phyloP scores from a whole-genome alignment of 2,113 vertebrate species.

The Oncorhynchus gorbuscha region DNA sequence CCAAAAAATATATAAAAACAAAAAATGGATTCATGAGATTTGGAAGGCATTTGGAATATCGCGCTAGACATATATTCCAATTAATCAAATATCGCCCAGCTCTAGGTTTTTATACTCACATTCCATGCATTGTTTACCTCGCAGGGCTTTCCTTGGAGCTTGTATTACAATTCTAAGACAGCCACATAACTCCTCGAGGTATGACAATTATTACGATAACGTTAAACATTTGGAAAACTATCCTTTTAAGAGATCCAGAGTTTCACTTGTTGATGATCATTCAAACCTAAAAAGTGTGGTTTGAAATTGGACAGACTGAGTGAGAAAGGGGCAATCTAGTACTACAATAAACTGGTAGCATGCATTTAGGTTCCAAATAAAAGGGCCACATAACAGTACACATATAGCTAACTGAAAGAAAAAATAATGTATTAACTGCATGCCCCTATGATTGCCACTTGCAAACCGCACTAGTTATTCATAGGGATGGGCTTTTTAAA shows the following conservation, averaged over 20 bases:
- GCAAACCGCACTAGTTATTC: conserved; percentile 22
- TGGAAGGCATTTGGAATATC: too few species aligned
- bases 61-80: too few species aligned
- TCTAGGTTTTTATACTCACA: too few species aligned
- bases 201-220: too few species aligned
- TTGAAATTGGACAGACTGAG: conserved; percentile 8
- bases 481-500: conserved; percentile 28
- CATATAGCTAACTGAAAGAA: conserved; percentile 20
- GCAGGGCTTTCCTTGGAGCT: too few species aligned
- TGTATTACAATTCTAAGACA: too few species aligned
- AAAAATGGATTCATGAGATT: too few species aligned
- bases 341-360: conserved; percentile 38
- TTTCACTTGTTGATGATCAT: conserved; percentile 5
- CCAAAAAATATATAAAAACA: too few species aligned
- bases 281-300: conserved; percentile 14
- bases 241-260: background rate
- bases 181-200: too few species aligned
- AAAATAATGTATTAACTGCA: conserved; percentile 59
- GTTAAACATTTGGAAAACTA: too few species aligned
- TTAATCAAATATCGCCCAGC: too few species aligned
- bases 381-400: conserved; percentile 52
- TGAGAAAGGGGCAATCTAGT: conserved; percentile 8
- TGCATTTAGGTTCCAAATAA: conserved; percentile 56
- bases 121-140: too few species aligned
- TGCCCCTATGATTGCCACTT: conserved; percentile 57